Evolutionary conservation across 2,888 invertebrate species (phyloP), one percentile per base, ranked within the genome.

Genomic region (Pollenia griseotomentosa): DNA sequence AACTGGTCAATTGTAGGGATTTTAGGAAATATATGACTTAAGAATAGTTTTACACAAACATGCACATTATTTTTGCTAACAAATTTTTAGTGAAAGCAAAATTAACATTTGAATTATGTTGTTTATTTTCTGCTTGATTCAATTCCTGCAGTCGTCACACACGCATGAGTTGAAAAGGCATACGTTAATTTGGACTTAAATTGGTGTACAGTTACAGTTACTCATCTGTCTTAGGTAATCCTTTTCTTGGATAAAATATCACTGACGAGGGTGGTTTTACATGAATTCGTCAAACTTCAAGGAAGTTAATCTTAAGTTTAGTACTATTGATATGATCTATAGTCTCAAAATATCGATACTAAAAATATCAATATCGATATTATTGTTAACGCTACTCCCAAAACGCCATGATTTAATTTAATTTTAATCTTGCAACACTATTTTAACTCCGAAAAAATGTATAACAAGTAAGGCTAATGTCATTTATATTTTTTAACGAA

Each of bases 31-130:
- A 74, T 46, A 61, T 61, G 46, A 46, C 19, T 23, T 42, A 33
- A 33, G 33, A 33, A 33, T 6, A 6, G 6, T 33, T 33, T 6
- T 33, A 33, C 1, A 33, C 33, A 33, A 33, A 33, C 33, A 33
- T 33, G 33, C 33, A 16, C 33, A 44, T 23, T 63, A 14, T 55
- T 55, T 75, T 74, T 33, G 33, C 40, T 33, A 14, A 16, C 48
- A 74, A 42, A 55, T 85, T 68, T 79, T 80, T 85, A 87, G 81
- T 88, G 89, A 89, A 87, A 89, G 82, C 55, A 55, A 55, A 71
- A 84, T 77, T 89, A 86, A 86, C 88, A 88, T 83, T 88, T 88
- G 88, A 88, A 88, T 89, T 88, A 86, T 88, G 75, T 75, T 88
- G 85, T 80, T 86, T 80, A 86, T 85, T 85, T 87, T 84, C 82